Evolutionary conservation across 1,140 invertebrate species (phyloP), one percentile per base, ranked within the genome.

Genomic region (Mercenaria mercenaria): DNA sequence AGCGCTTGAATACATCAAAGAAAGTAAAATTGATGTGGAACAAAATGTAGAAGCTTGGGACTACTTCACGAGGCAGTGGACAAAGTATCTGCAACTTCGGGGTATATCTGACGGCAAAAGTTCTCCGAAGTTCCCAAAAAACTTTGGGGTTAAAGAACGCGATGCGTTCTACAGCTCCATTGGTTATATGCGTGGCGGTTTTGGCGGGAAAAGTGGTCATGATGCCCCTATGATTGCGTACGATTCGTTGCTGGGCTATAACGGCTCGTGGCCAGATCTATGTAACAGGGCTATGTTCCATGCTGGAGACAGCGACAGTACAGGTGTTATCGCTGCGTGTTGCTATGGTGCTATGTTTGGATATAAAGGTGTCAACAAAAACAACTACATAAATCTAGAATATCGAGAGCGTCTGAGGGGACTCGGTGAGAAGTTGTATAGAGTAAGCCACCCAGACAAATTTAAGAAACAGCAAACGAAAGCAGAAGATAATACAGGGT

Each of bases 151-250:
- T 4, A 64, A 92, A 37, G 95, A 94, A 64, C 90, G 95, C 69
- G 95, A 96, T 91, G 79, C 79, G 18, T 94, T 95, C 91, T 95
- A 95, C 67, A 94, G 92, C 41, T 88, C 59, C 47, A 10, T 94
- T 29, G 95, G 94, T 87, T 95, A 89, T 74, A 79, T 59, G 92
- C 94, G 94, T 18, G 32, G 56, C 90, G 95, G 95, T 20, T 94
- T 93, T 93, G 95, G 94, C 64, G 96, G 96, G 59, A 80, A 94
- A 29, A 94, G 93, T 83, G 95, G 96, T 4, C 95, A 96, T 90
- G 96, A 96, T 90, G 94, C 95, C 29, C 93, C 95, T 11, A 95
- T 96, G 93, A 96, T 96, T 81, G 96, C 95, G 91, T 95, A 95
- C 92, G 95, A 96, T 93, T 93, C 94, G n/a, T 80, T 95, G 26